A percentile compares a stretch with the other conserved stretches of the same genome.
phyloP scores from a whole-genome alignment of 2,888 invertebrate genomes.

The Pheosia gnoma region DNA sequence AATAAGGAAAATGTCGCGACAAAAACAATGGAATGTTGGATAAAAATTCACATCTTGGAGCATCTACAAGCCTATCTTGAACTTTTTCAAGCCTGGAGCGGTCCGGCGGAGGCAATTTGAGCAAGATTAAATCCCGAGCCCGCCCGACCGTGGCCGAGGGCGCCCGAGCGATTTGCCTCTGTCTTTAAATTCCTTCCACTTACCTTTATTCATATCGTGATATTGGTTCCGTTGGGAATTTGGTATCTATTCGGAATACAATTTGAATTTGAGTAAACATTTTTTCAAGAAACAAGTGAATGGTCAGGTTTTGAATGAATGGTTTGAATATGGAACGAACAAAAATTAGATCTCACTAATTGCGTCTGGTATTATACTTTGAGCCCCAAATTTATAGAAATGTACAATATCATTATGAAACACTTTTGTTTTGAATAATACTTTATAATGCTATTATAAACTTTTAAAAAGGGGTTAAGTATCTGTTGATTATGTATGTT shows the following conservation, averaged over 20 bases:
- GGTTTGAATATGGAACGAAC: slow-evolving; percentile 25
- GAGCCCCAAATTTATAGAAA: no score
- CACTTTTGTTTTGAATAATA: no score
- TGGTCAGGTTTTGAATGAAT: slow-evolving; percentile 15
- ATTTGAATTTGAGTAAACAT: slow-evolving; percentile 47
- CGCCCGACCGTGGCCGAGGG: slow-evolving; percentile 47
- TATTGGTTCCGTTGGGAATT: slow-evolving; percentile 43
- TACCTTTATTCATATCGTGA: slow-evolving; percentile 52
- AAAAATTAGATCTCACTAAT: not conserved
- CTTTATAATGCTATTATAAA: no score
- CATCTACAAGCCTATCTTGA: slow-evolving; percentile 46
- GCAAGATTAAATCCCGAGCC: slow-evolving; percentile 58
- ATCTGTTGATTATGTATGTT: no score
- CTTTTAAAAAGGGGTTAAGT: no score
- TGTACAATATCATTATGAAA: no score
- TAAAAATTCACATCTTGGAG: slow-evolving; percentile 45
- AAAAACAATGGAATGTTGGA: slow-evolving; percentile 44
- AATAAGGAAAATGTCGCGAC: slow-evolving; percentile 41
- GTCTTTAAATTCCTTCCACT: slow-evolving; percentile 41
- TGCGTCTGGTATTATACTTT: no score
- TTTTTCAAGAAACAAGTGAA: slow-evolving; percentile 34
- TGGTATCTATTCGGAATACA: slow-evolving; percentile 42
- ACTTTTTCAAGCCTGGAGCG: slow-evolving; percentile 43
- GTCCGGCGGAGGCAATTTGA: slow-evolving; percentile 55
- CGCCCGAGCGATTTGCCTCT: slow-evolving; percentile 39